Percentiles rank a stretch among this genome's conserved stretches.
These are phyloP conservation scores for Pelodiscus sinensis DNA, from an alignment of 2,113 vertebrate genomes.

Conservation along the genomic window DNA sequence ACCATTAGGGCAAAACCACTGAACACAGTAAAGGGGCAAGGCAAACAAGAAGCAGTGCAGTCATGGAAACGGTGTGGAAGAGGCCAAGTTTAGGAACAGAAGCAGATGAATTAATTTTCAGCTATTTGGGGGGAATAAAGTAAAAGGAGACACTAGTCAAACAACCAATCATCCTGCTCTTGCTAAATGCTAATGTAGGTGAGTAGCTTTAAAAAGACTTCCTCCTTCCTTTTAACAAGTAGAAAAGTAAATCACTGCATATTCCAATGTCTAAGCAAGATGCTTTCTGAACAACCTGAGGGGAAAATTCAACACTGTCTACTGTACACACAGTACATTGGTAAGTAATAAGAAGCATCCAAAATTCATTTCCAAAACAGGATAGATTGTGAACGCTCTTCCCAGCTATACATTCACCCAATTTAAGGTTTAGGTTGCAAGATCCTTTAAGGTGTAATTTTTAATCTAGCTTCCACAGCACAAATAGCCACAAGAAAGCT, in stretches of 20 bases:
- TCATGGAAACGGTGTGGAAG: neutral
- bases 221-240: neutral
- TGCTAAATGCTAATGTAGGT: neutral
- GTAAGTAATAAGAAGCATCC: constrained; percentile 38
- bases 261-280: constrained; percentile 21
- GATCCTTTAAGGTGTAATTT: constrained; percentile 64
- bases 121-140: neutral
- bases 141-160: neutral
- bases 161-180: neutral
- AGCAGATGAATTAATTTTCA: rapidly evolving
- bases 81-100: rapidly evolving
- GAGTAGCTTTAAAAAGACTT: neutral
- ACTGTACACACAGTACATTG: constrained; percentile 6
- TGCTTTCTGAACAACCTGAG: constrained; percentile 8
- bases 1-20: neutral
- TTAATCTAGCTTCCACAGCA: constrained; percentile 74
- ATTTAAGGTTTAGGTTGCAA: constrained; percentile 23
- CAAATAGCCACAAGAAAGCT: constrained; percentile 70
- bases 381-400: constrained; percentile 11
- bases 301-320: constrained; percentile 20
- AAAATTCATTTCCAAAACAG: neutral
- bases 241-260: neutral
- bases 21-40: rapidly evolving
- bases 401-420: neutral
- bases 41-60: rapidly evolving